These are phyloP conservation scores for Lithobates pipiens DNA, from an alignment of 2,797 vertebrate species.

Conservation along the genomic window DNA sequence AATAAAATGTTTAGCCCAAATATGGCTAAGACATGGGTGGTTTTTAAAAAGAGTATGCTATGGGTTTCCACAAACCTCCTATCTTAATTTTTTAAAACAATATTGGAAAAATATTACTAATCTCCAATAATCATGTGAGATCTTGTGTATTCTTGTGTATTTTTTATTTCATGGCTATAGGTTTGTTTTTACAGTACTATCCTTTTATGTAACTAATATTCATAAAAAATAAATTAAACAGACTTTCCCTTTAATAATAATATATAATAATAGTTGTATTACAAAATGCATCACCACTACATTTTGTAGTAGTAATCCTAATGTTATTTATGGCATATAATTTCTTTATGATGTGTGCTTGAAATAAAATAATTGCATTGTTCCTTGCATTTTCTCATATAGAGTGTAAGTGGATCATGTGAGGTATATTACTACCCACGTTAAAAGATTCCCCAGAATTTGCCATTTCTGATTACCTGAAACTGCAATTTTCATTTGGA, in stretches of 20 bases:
- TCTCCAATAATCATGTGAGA: too few species aligned
- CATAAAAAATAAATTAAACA: neutral
- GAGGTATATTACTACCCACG: neutral
- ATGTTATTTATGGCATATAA: neutral
- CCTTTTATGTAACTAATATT: neutral
- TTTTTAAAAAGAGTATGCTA: too few species aligned
- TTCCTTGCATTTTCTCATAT: neutral
- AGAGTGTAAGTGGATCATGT: neutral
- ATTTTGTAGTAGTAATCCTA: neutral
- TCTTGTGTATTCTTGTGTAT: too few species aligned
- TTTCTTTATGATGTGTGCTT: conserved; percentile 1
- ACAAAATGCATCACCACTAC: neutral
- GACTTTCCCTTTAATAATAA: neutral
- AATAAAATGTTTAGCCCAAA: too few species aligned
- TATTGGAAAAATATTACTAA: too few species aligned
- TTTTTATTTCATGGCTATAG: too few species aligned
- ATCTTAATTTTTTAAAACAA: too few species aligned
- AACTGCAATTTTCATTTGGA: neutral
- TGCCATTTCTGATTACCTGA: neutral
- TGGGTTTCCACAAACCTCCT: too few species aligned
- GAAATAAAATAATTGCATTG: neutral
- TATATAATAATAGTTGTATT: neutral
- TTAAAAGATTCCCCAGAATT: neutral
- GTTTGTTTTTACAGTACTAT: neutral
- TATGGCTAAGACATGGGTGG: too few species aligned